Evolutionary conservation across 37 sponge, comb jelly and placozoan species (phyloP).

Genomic region (Mnemiopsis leidyi): DNA sequence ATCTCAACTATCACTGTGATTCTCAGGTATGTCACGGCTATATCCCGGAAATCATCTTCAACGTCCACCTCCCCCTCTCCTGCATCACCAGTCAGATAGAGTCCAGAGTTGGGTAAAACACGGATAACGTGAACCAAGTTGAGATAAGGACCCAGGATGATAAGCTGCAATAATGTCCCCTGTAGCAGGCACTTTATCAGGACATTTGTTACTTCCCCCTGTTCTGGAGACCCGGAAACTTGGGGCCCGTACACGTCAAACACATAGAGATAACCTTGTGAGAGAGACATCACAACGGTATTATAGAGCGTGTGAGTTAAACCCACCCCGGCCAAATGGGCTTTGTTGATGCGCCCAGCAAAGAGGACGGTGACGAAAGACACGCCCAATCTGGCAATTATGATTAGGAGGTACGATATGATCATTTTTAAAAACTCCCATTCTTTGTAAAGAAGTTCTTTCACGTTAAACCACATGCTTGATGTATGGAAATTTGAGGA

Average conservation of each 20-base stretch:
- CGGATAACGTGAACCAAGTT: neutral
- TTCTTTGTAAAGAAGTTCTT: too few relatives aligned
- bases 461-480: too few relatives aligned
- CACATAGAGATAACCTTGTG: neutral
- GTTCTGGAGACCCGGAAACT: neutral
- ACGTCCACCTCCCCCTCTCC: neutral
- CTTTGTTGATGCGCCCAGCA: neutral
- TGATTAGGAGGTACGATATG: too few relatives aligned
- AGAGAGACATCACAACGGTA: neutral
- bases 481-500: too few relatives aligned
- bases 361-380: neutral
- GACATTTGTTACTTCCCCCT: neutral
- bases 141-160: neutral
- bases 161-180: neutral
- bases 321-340: neutral
- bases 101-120: neutral
- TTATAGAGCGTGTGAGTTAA: neutral
- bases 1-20: neutral
- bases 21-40: neutral
- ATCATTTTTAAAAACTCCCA: too few relatives aligned
- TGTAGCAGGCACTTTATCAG: neutral
- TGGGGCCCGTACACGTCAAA: neutral
- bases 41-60: neutral
- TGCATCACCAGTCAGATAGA: neutral
- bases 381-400: too few relatives aligned